Base-by-base conservation (phyloP, 2,113 vertebrate species). In the Garra rufa region DNA sequence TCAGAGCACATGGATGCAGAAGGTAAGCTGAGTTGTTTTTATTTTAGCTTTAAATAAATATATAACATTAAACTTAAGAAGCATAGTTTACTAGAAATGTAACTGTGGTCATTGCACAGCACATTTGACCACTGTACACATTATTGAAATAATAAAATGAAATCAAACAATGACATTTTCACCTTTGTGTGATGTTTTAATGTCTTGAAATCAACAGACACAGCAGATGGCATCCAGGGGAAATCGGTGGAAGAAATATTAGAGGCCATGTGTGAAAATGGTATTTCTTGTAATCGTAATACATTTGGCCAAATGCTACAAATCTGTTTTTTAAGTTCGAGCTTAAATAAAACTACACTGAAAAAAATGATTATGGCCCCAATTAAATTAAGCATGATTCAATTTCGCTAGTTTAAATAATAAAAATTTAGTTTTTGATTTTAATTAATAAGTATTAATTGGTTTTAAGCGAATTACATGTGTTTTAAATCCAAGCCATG, bases 181-280 rank as follows among this genome's bases (percentile, higher is more conserved):
- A 11, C 67, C 28, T 73, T 24, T 73, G 61, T 44, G 41, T 44
- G 70, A 46, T 73, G 41, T 15, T 44, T 46, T 44, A 44, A 46
- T 14, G 6, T 34, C 3, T 73, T 46, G 4, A 44, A 9, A 73
- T 73, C 69, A 44, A 4, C 21, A 70, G 9, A 44, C 41, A 46
- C 70, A 46, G 70, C 70, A 43, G 21, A 73, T 19, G 70, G 9
- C 41, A 44, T 24, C 70, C 41, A 70, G 15, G 9, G 1, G 2
- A 69, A 69, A 15, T 6, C 19, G 0, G 67, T 70, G 67, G 34
- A 70, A 19, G 70, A 73, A 24, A 44, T 24, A 6, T 24, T 73
- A 15, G 70, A 73, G 70, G 41, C 70, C 70, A 46, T 73, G 70
- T 73, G 41, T 26, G 70, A 73, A 46, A 44, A 73, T 46, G 70